A percentile compares a stretch with the other conserved stretches of the same genome.
phyloP scores from a whole-genome alignment of 2,888 invertebrate species.

The Amitus sp. region DNA sequence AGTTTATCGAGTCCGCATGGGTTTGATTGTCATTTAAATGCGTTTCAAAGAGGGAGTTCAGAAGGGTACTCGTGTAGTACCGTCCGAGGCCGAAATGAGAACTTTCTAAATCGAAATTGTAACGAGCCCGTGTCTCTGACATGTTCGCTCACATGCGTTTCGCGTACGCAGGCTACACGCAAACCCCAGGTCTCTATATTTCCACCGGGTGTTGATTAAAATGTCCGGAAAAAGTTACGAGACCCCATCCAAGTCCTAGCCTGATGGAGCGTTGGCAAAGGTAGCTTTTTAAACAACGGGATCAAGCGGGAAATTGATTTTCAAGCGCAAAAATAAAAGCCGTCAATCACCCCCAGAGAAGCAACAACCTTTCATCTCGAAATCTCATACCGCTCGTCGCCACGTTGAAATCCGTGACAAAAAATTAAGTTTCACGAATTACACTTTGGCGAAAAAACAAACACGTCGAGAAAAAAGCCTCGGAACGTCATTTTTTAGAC shows the following conservation, averaged over 20 bases:
- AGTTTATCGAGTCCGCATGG: too few species aligned
- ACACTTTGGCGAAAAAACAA: slow-evolving; percentile 1
- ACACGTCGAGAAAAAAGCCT: neutral
- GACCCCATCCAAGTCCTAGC: slow-evolving; percentile 31
- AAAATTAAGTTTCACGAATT: neutral
- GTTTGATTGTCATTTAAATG: too few species aligned
- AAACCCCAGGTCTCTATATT: slow-evolving; percentile 21
- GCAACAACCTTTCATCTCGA: neutral
- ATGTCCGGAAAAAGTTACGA: slow-evolving; percentile 36
- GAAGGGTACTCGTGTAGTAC: too few species aligned
- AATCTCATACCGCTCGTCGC: neutral
- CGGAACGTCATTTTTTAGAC: neutral
- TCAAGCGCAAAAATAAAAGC: slow-evolving; percentile 1
- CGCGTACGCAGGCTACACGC: slow-evolving; percentile 25
- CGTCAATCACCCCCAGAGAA: neutral
- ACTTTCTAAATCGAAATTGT: slow-evolving; percentile 29
- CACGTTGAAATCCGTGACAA: neutral
- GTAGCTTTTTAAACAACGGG: neutral
- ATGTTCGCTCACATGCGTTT: slow-evolving; percentile 24
- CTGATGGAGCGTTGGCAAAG: slow-evolving; percentile 19
- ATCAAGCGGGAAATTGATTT: slow-evolving; percentile 1
- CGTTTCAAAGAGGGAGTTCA: too few species aligned
- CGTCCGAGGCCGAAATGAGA: slow-evolving; percentile 14
- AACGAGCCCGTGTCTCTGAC: slow-evolving; percentile 23
- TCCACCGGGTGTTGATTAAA: slow-evolving; percentile 32